A percentile compares a stretch with the other conserved stretches of the same genome.
Evolutionary conservation across 2,113 vertebrate genomes (phyloP).

Genomic region (Mesoclemmys tuberculata): DNA sequence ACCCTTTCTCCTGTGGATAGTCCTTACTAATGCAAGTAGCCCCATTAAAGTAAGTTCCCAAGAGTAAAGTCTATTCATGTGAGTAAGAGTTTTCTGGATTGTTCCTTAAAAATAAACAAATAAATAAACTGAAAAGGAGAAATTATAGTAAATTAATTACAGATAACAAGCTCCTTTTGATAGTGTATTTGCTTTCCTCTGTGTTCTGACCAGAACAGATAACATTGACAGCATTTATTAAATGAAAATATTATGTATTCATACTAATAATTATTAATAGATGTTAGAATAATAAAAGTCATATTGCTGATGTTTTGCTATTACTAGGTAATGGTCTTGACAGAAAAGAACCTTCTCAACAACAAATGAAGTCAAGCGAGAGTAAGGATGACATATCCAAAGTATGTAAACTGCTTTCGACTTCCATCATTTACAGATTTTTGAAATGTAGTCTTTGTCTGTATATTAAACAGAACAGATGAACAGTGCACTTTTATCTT

Average conservation of each 20-base stretch:
- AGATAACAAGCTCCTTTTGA: neutral
- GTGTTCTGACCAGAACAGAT: neutral
- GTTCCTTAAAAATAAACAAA: neutral
- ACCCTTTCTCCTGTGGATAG: neutral
- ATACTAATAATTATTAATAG: neutral
- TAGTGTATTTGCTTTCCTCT: neutral
- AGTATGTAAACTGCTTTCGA: conserved; percentile 46
- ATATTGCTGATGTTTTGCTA: neutral
- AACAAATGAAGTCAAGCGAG: neutral
- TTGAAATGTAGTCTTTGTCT: neutral
- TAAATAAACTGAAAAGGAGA: neutral
- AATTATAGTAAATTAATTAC: neutral
- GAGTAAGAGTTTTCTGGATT: neutral
- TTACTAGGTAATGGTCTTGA: conserved; percentile 1
- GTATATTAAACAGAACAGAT: neutral
- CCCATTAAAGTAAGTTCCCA: neutral
- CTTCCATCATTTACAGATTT: neutral
- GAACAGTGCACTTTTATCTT: neutral
- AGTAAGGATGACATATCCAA: neutral
- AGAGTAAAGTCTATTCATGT: neutral
- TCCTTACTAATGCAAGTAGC: neutral
- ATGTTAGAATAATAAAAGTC: neutral
- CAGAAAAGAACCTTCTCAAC: neutral
- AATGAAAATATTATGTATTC: neutral
- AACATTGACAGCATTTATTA: neutral